Base-by-base conservation (phyloP, 2,797 vertebrate species). In the Cephalopachus bancanus region DNA sequence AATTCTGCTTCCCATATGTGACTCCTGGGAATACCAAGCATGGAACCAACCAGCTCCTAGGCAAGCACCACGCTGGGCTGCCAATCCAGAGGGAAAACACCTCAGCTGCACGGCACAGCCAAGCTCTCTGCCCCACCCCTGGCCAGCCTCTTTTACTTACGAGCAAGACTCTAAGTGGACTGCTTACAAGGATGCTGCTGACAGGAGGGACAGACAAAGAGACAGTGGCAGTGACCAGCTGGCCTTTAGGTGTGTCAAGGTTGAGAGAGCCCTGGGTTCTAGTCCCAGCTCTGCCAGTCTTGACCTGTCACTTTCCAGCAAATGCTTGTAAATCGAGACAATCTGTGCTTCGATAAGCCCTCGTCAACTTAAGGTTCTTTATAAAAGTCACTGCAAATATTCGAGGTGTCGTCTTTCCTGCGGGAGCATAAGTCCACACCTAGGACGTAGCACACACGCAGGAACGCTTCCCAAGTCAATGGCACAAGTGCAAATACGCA, bases 381-480 rank as follows among this genome's bases (percentile, higher is more conserved):
- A 9, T 20, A 51, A 59, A 59, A 93, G 85, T 51, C n/a, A 76
- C 0, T 12, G 44, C 28, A 14, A 74, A 75, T 26, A 28, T 7
- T 9, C 59, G n/a, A 5, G 28, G 12, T 19, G 20, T 37, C 20
- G 1, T 0, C 24, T 64, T 53, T 22, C 26, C 37, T 0, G 5
- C 2, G 19, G 33, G 49, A 64, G 33, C 20, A 12, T 28, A 26
- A 26, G 6, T 24, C 37, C 59, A 1, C 5, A 4, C 6, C 0
- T 16, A 19, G 37, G 10, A 14, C n/a, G 59, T 7, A 1, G 26
- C 7, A 19, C 1, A 4, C 14, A 59, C 76, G 55, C 17, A 10
- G 85, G 80, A 53, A 64, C 0, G 2, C 76, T 51, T 69, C 67
- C 5, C 0, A 10, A 1, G 14, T 33, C 6, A 8, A 51, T 0